A percentile compares a stretch with the other conserved stretches of the same genome.
phyloP scores from a whole-genome alignment of 64 coral and sea anemone species.

The Montipora sp. region DNA sequence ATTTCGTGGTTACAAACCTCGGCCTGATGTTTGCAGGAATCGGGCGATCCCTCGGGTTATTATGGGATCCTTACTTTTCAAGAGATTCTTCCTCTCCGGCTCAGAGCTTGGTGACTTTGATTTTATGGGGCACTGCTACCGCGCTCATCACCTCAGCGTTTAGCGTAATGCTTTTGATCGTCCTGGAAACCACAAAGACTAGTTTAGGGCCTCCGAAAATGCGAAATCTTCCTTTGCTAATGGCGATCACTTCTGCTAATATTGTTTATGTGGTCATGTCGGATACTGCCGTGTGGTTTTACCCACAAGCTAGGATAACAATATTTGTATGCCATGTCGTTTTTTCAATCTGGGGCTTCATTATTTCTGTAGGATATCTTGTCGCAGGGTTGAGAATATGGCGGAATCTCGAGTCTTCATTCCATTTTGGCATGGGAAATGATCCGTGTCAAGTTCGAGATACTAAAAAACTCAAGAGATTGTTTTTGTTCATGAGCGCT shows the following conservation, averaged over 20 bases:
- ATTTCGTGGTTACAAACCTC: constrained; percentile 41
- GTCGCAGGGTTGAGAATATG: constrained; percentile 67
- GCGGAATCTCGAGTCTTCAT: constrained; percentile 47
- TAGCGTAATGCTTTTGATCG: constrained; percentile 74
- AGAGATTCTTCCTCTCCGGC: neutral
- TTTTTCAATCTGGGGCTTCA: constrained; percentile 68
- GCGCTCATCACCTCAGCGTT: constrained; percentile 73
- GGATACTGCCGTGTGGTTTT: constrained; percentile 66
- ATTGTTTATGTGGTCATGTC: constrained; percentile 68
- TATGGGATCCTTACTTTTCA: constrained; percentile 68
- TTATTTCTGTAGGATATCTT: constrained; percentile 73
- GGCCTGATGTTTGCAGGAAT: constrained; percentile 47
- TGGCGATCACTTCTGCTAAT: constrained; percentile 41
- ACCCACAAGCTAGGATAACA: constrained; percentile 30
- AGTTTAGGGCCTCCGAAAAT: constrained; percentile 57
- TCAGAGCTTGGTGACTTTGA: constrained; percentile 4
- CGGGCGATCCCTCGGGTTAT: constrained; percentile 45
- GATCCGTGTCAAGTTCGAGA: constrained; percentile 19
- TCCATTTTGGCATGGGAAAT: neutral
- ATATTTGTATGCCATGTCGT: constrained; percentile 63
- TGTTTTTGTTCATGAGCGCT: constrained; percentile 24
- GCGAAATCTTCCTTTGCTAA: constrained; percentile 54
- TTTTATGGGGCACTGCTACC: constrained; percentile 59
- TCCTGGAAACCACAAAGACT: constrained; percentile 78
- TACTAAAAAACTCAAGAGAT: neutral